Evolutionary conservation across 2,113 vertebrate genomes (phyloP).

Genomic region (Trichechus manatus): DNA sequence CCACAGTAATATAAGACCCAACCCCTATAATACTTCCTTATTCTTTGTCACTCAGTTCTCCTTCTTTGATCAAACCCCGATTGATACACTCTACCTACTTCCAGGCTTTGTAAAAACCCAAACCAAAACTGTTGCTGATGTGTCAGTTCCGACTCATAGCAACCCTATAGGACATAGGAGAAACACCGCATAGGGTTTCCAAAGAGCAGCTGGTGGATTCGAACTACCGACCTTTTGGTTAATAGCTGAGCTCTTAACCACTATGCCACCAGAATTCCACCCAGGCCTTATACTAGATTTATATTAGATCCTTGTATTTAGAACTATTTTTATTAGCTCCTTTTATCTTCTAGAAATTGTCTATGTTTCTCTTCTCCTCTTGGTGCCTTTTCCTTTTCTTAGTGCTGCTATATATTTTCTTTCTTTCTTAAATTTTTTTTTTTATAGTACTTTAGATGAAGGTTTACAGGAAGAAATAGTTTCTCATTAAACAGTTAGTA

Average conservation of each 20-base stretch:
- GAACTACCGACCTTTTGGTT: no score
- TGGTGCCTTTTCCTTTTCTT: neutral
- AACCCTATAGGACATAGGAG: no score
- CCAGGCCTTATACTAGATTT: neutral
- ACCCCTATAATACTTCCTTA: neutral
- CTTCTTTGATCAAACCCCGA: neutral
- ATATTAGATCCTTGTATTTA: neutral
- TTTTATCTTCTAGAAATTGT: slow-evolving; percentile 37
- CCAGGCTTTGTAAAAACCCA: neutral
- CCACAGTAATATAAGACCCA: neutral
- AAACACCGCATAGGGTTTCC: no score
- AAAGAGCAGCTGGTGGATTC: no score
- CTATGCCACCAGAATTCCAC: no score
- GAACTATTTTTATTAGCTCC: neutral
- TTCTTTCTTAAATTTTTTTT: no score
- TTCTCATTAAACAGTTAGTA: no score
- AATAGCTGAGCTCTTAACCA: no score
- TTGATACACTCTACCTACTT: neutral
- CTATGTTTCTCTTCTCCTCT: slow-evolving; percentile 4
- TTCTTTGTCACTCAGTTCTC: neutral
- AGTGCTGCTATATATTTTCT: neutral
- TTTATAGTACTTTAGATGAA: no score
- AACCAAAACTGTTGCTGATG: no score
- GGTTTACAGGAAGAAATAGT: no score
- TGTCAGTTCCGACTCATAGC: no score